These are phyloP conservation scores for Pyrochroa serraticornis DNA, from an alignment of 2,888 invertebrate species.

Conservation along the genomic window DNA sequence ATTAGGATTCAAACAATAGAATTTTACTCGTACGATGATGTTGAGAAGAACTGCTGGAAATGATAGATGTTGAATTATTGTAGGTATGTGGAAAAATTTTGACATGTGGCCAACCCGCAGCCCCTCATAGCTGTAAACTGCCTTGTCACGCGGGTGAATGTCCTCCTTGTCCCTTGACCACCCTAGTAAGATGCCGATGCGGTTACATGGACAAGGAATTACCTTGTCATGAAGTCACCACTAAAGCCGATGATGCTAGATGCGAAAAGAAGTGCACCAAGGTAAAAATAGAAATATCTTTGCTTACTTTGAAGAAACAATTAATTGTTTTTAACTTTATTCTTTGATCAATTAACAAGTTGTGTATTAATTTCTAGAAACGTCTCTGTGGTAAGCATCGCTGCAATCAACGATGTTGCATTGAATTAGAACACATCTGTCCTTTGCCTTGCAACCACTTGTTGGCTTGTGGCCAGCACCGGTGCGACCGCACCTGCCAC, in stretches of 20 bases:
- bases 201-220: slow-evolving; percentile 84
- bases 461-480: slow-evolving; percentile 86
- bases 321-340: too few relatives aligned
- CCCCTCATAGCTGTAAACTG: slow-evolving; percentile 72
- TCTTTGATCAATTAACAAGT: neutral
- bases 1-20: too few relatives aligned
- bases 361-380: slow-evolving; percentile 59
- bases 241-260: slow-evolving; percentile 73
- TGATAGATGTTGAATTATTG: too few relatives aligned
- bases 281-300: slow-evolving; percentile 58
- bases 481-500: slow-evolving; percentile 89
- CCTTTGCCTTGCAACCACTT: slow-evolving; percentile 80
- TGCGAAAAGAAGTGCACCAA: slow-evolving; percentile 93
- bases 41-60: too few relatives aligned
- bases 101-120: slow-evolving; percentile 70
- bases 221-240: slow-evolving; percentile 73
- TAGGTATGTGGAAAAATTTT: slow-evolving; percentile 68
- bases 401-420: slow-evolving; percentile 87
- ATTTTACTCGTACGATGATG: too few relatives aligned
- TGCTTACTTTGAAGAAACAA: too few relatives aligned
- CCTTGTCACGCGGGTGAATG: slow-evolving; percentile 77
- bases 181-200: slow-evolving; percentile 82
- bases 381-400: slow-evolving; percentile 87
- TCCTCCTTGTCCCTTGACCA: slow-evolving; percentile 77
- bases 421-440: slow-evolving; percentile 85